phyloP scores from a whole-genome alignment of 1,140 invertebrate genomes.

The Drosophila bifasciata region DNA sequence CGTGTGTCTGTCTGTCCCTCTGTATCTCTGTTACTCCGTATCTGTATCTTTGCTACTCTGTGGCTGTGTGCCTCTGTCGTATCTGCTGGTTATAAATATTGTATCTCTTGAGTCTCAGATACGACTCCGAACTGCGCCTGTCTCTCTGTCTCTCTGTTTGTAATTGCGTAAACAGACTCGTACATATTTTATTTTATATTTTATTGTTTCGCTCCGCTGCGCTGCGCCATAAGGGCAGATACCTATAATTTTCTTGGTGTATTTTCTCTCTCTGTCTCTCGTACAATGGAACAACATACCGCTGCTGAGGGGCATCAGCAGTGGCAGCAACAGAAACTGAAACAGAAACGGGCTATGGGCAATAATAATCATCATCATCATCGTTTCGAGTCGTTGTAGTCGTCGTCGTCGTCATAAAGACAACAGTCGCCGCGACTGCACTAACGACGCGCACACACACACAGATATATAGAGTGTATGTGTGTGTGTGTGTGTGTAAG shows the following conservation, averaged over 20 bases:
- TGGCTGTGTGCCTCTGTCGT: conserved; percentile 24
- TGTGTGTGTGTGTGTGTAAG: conserved; percentile 51
- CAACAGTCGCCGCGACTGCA: conserved; percentile 71
- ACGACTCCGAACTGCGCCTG: conserved; percentile 8
- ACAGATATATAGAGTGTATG: neutral
- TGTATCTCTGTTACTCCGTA: neutral
- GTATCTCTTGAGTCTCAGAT: conserved; percentile 48
- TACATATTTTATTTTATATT: conserved; percentile 83
- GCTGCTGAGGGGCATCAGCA: conserved; percentile 22
- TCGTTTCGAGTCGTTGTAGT: conserved; percentile 14
- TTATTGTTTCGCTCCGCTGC: conserved; percentile 83
- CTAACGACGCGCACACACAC: conserved; percentile 61
- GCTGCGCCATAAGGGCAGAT: conserved; percentile 82
- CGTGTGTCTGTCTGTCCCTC: neutral
- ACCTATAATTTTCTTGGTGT: conserved; percentile 83
- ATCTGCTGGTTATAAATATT: conserved; percentile 73
- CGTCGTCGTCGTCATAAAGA: conserved; percentile 57
- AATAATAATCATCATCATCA: conserved; percentile 55
- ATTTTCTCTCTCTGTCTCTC: conserved; percentile 36
- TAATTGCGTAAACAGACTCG: conserved; percentile 82
- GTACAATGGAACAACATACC: conserved; percentile 71
- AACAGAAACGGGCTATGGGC: conserved; percentile 44
- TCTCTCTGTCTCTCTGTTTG: conserved; percentile 58
- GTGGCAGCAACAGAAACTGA: conserved; percentile 29
- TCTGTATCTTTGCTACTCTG: conserved; percentile 33